Evolutionary conservation across 2,797 vertebrate species (phyloP).

Genomic region (Gambelia wislizenii): DNA sequence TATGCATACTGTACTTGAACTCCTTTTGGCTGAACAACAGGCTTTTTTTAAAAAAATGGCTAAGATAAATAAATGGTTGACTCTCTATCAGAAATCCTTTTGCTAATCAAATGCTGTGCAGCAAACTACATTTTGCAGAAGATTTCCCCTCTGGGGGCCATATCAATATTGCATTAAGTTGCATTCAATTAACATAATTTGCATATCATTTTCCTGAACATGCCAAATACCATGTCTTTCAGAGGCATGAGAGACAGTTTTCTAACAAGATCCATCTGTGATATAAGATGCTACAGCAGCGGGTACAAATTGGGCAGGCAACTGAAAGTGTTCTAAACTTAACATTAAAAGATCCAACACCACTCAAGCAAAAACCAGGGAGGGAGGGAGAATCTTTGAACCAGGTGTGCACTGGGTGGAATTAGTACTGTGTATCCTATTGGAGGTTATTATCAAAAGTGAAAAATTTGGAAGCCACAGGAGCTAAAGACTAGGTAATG

Average conservation of each 20-base stretch:
- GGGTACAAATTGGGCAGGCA: background rate
- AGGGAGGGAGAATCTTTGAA: background rate
- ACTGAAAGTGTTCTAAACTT: background rate
- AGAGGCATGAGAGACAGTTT: background rate
- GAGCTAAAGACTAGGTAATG: too few species aligned
- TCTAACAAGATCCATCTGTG: background rate
- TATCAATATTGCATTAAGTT: background rate
- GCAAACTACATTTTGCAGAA: background rate
- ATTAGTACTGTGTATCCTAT: too few species aligned
- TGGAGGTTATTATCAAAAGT: too few species aligned
- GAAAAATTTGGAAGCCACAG: too few species aligned
- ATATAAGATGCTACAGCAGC: too few species aligned
- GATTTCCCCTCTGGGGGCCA: background rate
- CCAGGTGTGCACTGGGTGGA: too few species aligned
- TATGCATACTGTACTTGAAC: background rate
- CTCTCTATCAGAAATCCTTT: background rate
- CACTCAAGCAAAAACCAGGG: background rate
- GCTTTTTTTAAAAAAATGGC: background rate
- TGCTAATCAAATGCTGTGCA: background rate
- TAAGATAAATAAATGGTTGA: background rate
- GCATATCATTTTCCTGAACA: background rate
- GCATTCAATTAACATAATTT: conserved; percentile 16
- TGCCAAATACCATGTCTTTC: background rate
- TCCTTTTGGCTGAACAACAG: background rate
- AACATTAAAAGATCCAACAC: background rate